Percentiles rank a stretch among this genome's conserved stretches.
Conservation (phyloP, 35 echinoderm and acorn worm genomes). For the Amphiura filiformis region DNA sequence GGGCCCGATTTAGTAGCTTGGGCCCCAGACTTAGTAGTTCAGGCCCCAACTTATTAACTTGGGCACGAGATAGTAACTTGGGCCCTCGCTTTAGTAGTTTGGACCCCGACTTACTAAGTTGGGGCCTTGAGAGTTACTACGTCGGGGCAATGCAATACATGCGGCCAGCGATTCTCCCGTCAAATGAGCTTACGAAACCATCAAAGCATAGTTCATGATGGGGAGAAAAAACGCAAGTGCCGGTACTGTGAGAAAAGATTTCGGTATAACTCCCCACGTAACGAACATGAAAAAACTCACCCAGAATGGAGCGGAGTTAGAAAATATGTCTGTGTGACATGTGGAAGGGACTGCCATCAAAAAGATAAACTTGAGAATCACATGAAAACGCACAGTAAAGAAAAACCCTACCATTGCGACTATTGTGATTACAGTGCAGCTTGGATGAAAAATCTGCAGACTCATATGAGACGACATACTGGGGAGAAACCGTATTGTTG, state of each 20-base stretch:
- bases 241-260: not conserved
- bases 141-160: not conserved
- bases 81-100: too few relatives aligned
- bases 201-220: not conserved
- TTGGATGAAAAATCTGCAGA: slow-evolving; percentile 5
- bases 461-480: slow-evolving; percentile 46
- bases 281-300: not conserved
- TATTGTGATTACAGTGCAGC: slow-evolving; percentile 26
- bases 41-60: too few relatives aligned
- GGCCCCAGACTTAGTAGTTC: too few relatives aligned
- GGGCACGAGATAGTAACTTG: too few relatives aligned
- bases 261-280: not conserved
- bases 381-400: slow-evolving; percentile 32
- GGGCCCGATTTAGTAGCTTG: too few relatives aligned
- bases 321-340: not conserved
- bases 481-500: slow-evolving; percentile 46
- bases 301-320: not conserved
- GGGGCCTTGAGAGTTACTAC: too few relatives aligned
- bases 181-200: not conserved
- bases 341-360: not conserved
- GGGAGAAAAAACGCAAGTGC: not conserved
- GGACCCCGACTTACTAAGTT: not conserved
- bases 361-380: slow-evolving; percentile 12
- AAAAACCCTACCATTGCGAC: slow-evolving; percentile 36
- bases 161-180: not conserved